Percentiles rank a stretch among this genome's conserved stretches.
These are phyloP conservation scores for Apodemia duryi DNA, from an alignment of 2,888 invertebrate species.

Conservation along the genomic window DNA sequence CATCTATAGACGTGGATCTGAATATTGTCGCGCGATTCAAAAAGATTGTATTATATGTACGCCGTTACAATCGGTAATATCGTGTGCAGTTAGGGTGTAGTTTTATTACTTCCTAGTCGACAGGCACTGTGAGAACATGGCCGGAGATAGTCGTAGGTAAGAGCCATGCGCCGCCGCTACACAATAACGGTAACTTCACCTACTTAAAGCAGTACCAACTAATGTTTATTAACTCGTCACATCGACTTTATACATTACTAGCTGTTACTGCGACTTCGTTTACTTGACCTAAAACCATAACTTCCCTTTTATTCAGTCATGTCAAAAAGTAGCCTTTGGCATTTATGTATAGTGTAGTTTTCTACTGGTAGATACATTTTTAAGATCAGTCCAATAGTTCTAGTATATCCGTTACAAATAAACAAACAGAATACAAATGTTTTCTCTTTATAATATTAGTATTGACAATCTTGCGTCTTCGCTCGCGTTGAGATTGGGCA, in stretches of 20 bases:
- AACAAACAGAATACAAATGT: no score
- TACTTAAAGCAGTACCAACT: constrained; percentile 14
- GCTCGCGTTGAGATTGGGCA: no score
- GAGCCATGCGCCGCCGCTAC: constrained; percentile 49
- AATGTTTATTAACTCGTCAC: constrained; percentile 3
- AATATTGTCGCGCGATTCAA: constrained; percentile 41
- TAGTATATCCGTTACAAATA: no score
- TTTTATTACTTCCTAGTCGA: constrained; percentile 73
- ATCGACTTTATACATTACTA: not conserved
- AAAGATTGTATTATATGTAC: constrained; percentile 62
- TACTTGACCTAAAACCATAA: no score
- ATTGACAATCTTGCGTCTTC: no score
- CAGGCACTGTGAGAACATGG: constrained; percentile 63
- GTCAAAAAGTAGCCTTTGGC: no score
- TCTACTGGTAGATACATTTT: no score
- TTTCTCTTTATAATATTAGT: no score
- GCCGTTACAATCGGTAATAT: constrained; percentile 75
- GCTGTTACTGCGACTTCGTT: no score
- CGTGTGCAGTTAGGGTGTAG: constrained; percentile 74
- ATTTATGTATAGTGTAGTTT: no score
- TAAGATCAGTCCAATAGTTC: no score
- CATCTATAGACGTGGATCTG: constrained; percentile 38
- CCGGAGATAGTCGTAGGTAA: constrained; percentile 74
- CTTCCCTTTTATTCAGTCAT: no score
- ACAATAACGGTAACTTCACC: constrained; percentile 34